Base-by-base conservation (phyloP, 2,797 vertebrate species). In the Chelonia mydas region DNA sequence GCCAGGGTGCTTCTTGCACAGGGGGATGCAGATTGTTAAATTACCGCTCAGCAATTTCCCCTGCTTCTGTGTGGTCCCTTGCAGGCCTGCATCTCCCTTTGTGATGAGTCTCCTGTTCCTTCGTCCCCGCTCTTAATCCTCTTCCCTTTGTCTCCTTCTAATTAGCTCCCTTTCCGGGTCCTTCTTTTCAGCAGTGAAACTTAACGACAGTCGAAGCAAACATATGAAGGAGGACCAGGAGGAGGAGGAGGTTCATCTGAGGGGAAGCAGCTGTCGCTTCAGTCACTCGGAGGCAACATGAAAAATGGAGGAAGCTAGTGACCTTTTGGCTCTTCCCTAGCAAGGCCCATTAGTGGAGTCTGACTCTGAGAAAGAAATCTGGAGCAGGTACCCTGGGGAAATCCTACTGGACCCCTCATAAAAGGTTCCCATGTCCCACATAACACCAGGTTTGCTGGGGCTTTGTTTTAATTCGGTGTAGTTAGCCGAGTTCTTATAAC, bases 381-480 rank as follows among this genome's bases (percentile, higher is more conserved):
- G 84, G 90, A 37, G 45, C 84, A 78, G 79, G 81, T 53, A 96
- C 55, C 83, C 84, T 87, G 85, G 45, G 94, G 95, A 87, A 89
- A 65, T 57, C 55, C 55, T 11, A 57, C 10, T 11, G 1, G 89
- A 77, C 85, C 88, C 84, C 53, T 95, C 49, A 49, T 91, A 90
- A 93, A 93, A 96, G 80, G 72, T 95, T 95, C 90, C 88, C 93
- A 81, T 49, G 90, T 92, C 83, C 94, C 94, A 72, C 90, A 93
- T 95, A 84, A 92, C 94, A 95, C 50, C 92, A 82, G 95, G 93
- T 93, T 83, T 95, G 95, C 90, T 95, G 90, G 31, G 92, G 95
- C 96, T 96, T 92, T 92, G 90, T 93, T 93, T 97, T 91, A 90
- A 92, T 94, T 85, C 82, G 81, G 50, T 88, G 86, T 96, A 92